Evolutionary conservation across 2,888 invertebrate species (phyloP).

Genomic region (Teleiodes luculella): DNA sequence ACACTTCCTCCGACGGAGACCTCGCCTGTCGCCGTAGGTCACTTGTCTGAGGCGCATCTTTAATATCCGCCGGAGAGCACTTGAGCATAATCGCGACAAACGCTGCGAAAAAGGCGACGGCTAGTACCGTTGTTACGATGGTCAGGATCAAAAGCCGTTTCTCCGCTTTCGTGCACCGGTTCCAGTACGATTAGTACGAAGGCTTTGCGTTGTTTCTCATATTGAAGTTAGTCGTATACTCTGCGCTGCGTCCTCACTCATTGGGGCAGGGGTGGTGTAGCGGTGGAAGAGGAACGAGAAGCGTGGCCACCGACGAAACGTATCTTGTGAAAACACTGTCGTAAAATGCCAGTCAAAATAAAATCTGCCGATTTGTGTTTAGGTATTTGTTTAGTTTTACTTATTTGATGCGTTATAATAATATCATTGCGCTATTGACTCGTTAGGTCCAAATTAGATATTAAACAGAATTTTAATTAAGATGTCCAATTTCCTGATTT

Average conservation of each 20-base stretch:
- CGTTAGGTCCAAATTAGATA: too few relatives aligned
- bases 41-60: slow-evolving; percentile 69
- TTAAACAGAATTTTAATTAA: too few relatives aligned
- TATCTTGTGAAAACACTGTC: too few relatives aligned
- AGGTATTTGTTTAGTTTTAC: too few relatives aligned
- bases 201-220: slow-evolving; percentile 71
- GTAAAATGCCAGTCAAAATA: too few relatives aligned
- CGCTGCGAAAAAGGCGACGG: slow-evolving; percentile 58
- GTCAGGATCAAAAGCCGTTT: slow-evolving; percentile 53
- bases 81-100: slow-evolving; percentile 54
- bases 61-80: slow-evolving; percentile 38
- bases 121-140: slow-evolving; percentile 48
- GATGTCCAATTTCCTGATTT: too few relatives aligned
- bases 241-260: slow-evolving; percentile 68
- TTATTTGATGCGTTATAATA: too few relatives aligned
- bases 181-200: slow-evolving; percentile 67
- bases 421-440: too few relatives aligned
- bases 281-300: too few relatives aligned
- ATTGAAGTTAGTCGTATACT: slow-evolving; percentile 65
- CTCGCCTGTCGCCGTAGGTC: slow-evolving; percentile 67
- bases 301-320: too few relatives aligned
- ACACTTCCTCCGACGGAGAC: slow-evolving; percentile 47
- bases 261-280: too few relatives aligned
- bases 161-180: slow-evolving; percentile 59
- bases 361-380: too few relatives aligned